Evolutionary conservation across 2,888 invertebrate species (phyloP).

Genomic region (Mythimna impura): DNA sequence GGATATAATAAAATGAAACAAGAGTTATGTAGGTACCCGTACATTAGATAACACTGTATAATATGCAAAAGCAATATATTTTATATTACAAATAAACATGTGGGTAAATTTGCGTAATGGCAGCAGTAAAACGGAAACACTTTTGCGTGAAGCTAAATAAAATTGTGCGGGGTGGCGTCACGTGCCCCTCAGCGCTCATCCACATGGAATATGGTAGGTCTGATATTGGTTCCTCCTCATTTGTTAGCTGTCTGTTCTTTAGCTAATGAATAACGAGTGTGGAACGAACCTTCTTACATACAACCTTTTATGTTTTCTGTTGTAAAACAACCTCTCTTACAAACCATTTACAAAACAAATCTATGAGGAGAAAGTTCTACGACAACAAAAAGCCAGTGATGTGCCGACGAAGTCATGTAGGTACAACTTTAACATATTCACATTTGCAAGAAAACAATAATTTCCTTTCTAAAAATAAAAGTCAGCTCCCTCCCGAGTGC

Average conservation of each 20-base stretch:
- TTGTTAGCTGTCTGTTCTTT: conserved; percentile 10
- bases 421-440: conserved; percentile 63
- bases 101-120: conserved; percentile 89
- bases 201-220: conserved; percentile 14
- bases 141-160: conserved; percentile 65
- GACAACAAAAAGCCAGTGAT: conserved; percentile 36
- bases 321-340: neutral
- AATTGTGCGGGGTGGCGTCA: conserved; percentile 52
- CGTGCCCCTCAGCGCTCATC: conserved; percentile 40
- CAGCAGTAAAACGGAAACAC: conserved; percentile 81
- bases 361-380: conserved; percentile 34
- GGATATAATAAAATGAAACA: conserved; percentile 47
- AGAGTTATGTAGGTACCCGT: conserved; percentile 51
- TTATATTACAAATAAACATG: conserved; percentile 90
- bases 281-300: neutral
- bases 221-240: conserved; percentile 6
- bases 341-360: conserved; percentile 2
- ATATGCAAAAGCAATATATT: conserved; percentile 82
- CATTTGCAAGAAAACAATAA: conserved; percentile 76
- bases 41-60: conserved; percentile 67
- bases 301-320: neutral
- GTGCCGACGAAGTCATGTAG: conserved; percentile 44
- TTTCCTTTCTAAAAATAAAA: conserved; percentile 83
- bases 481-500: conserved; percentile 80
- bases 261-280: neutral